These are phyloP conservation scores for Pachyseris speciosa DNA, from an alignment of 64 coral and sea anemone genomes.

Conservation along the genomic window DNA sequence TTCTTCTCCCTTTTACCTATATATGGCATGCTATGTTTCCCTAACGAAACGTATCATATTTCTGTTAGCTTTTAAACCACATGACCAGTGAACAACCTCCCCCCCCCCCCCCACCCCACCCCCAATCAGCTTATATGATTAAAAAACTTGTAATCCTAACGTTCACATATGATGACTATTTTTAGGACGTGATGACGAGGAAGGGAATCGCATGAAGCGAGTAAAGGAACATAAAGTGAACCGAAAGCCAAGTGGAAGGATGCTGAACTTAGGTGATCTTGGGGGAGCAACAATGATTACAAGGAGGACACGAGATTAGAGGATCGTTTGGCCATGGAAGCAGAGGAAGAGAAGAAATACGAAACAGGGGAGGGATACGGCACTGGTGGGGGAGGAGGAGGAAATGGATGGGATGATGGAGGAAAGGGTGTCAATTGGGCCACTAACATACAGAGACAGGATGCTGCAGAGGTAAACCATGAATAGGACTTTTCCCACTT, in stretches of 20 bases:
- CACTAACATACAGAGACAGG: slow-evolving; percentile 91
- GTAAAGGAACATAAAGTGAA: slow-evolving; percentile 84
- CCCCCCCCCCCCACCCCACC: too few species aligned
- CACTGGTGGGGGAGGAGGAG: slow-evolving; percentile 59
- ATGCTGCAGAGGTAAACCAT: slow-evolving; percentile 75
- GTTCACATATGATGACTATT: not conserved
- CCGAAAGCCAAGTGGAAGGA: slow-evolving; percentile 68
- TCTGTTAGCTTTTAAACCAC: too few species aligned
- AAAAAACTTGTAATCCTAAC: not conserved
- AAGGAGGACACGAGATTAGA: slow-evolving; percentile 85
- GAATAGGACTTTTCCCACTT: not conserved
- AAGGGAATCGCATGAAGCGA: slow-evolving; percentile 17
- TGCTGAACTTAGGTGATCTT: slow-evolving; percentile 45
- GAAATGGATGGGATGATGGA: slow-evolving; percentile 20
- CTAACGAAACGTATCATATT: not conserved
- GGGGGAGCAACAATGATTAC: slow-evolving; percentile 55
- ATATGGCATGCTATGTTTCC: not conserved
- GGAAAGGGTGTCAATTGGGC: slow-evolving; percentile 89
- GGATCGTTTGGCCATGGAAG: slow-evolving; percentile 83
- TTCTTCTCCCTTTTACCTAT: not conserved
- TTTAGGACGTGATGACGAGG: slow-evolving; percentile 8
- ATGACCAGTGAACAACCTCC: too few species aligned
- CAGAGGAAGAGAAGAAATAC: slow-evolving; percentile 95
- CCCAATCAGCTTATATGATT: too few species aligned
- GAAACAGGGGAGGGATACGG: slow-evolving; percentile 74